phyloP scores from a whole-genome alignment of 2,113 vertebrate species.

The Psittacula cyanocephala region DNA sequence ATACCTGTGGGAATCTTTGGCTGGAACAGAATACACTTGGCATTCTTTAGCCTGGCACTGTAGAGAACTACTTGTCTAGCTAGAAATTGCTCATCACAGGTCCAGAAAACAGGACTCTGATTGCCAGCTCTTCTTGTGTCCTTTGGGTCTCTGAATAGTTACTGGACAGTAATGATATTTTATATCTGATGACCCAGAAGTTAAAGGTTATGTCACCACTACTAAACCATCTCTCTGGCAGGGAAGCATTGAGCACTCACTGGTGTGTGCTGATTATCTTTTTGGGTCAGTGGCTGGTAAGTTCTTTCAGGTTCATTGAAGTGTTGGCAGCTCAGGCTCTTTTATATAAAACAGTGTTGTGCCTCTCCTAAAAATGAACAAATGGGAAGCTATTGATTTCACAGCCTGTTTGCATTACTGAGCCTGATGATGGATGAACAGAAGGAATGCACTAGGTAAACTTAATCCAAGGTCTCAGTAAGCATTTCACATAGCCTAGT shows the following conservation, averaged over 20 bases:
- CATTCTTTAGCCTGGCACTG: background rate
- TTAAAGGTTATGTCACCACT: background rate
- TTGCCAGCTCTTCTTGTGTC: background rate
- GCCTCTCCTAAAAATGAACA: conserved; percentile 20
- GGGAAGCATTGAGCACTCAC: background rate
- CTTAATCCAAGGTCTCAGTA: conserved; percentile 4
- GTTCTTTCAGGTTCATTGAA: conserved; percentile 27
- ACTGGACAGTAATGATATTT: background rate
- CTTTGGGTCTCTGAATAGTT: background rate
- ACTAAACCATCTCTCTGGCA: background rate
- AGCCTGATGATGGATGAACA: conserved; percentile 35
- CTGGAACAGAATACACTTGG: conserved; percentile 10
- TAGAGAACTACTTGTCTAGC: background rate
- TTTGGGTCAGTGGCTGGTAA: conserved; percentile 28
- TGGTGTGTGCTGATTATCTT: background rate
- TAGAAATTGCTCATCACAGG: conserved; percentile 5
- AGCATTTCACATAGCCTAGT: conserved; percentile 15
- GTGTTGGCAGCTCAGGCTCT: background rate
- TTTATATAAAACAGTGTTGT: conserved; percentile 20
- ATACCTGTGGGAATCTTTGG: conserved; percentile 29
- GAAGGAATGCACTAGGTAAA: conserved; percentile 40
- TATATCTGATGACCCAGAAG: conserved; percentile 1
- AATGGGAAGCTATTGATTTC: conserved; percentile 55
- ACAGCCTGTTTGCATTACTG: conserved; percentile 9
- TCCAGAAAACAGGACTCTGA: background rate